Evolutionary conservation across 2,113 vertebrate genomes (phyloP), one percentile per base, ranked within the genome.

Genomic region (Hymenochirus boettgeri): DNA sequence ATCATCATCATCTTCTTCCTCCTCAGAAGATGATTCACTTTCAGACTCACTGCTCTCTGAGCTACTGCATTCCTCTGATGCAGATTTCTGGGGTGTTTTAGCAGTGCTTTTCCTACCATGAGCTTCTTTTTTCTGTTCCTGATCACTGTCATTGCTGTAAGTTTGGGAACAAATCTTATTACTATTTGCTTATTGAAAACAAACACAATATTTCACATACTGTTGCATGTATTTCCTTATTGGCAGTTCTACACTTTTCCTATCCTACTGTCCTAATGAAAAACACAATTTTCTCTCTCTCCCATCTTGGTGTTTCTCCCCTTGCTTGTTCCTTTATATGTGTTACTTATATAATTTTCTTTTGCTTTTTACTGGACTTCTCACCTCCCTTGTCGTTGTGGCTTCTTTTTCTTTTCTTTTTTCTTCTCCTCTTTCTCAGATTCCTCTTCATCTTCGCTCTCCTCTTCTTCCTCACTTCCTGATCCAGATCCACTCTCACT

Each of bases 1-100:
- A 1, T 65, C 53, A 6, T 65, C 63, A 17, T 57, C 62, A 2
- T 65, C 61, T n/a, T 80, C 77, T 18, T 91, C 92, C 0, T 86
- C 86, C 58, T 95, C 90, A 0, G 91, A 90, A 0, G 90, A 89
- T 0, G 83, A 86, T 48, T 92, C 85, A 0, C 86, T 90, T 54
- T 84, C 90, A 0, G 93, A 96, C 0, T 88, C 89, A 76, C 92
- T 93, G 77, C 89, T 93, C 57, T 94, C 93, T 0, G 94, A 91
- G 21, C 84, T 83, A 0, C 91, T 95, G 37, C 81, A 90, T 21
- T 91, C 88, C 0, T 92, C 90, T 0, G 84, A 91, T 0, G 91
- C 93, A 0, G 91, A 93, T 8, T 90, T 90, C 0, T 76, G 80
- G 0, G 1, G 75, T 55, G 82, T 70, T 72, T 83, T 50, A 29